Percentiles rank a stretch among this genome's conserved stretches.
These are phyloP conservation scores for Octopus bimaculoides DNA, from an alignment of 1,140 invertebrate genomes.

Conservation along the genomic window DNA sequence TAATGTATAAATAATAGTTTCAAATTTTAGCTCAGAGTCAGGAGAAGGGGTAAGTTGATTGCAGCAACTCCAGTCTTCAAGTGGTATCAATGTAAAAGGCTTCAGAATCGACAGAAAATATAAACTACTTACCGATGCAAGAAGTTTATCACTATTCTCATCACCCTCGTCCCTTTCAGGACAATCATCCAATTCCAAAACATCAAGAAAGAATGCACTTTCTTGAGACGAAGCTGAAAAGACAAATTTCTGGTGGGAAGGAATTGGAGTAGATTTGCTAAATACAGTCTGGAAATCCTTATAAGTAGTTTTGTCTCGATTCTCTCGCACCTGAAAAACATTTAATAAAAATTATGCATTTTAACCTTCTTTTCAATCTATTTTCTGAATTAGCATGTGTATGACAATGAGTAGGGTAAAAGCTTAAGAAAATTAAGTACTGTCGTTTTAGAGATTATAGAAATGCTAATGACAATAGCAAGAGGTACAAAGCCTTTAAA, in stretches of 20 bases:
- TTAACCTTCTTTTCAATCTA: too few relatives aligned
- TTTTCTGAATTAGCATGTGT: too few relatives aligned
- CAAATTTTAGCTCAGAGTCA: too few relatives aligned
- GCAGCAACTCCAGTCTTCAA: too few relatives aligned
- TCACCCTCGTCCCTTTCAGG: conserved; percentile 12
- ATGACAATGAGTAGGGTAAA: too few relatives aligned
- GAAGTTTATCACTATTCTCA: background rate
- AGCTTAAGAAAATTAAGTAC: too few relatives aligned
- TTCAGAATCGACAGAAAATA: background rate
- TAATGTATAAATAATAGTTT: too few relatives aligned
- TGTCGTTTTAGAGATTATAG: too few relatives aligned
- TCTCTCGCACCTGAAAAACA: background rate
- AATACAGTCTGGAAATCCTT: conserved; percentile 6
- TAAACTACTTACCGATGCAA: background rate
- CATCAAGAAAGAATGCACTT: conserved; percentile 9
- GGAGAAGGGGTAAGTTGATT: too few relatives aligned
- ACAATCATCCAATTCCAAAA: conserved; percentile 17
- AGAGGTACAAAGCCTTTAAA: too few relatives aligned
- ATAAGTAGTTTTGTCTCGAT: background rate
- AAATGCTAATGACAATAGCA: too few relatives aligned
- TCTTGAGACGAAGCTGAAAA: background rate
- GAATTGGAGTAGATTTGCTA: background rate
- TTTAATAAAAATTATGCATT: background rate
- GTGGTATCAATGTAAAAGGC: background rate
- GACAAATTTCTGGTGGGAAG: background rate